These are phyloP conservation scores for Apotomis betuletana DNA, from an alignment of 2,888 invertebrate genomes.

Conservation along the genomic window DNA sequence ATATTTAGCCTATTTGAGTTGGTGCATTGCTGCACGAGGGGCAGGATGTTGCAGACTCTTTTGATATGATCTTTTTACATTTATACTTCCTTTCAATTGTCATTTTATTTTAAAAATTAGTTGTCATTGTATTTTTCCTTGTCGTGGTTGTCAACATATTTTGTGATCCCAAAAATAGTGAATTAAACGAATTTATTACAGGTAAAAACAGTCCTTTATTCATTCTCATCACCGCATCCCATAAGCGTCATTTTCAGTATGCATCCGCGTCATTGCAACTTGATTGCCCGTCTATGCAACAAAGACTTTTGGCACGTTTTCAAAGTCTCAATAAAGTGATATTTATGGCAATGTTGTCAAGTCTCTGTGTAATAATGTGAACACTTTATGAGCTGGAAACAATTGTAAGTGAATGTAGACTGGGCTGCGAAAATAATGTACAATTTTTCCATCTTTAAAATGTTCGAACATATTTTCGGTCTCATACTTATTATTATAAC, in stretches of 20 bases:
- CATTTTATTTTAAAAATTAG: no score
- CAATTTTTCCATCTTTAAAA: not conserved
- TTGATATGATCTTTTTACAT: no score
- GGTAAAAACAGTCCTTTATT: no score
- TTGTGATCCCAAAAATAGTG: no score
- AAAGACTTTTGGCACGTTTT: slow-evolving; percentile 2
- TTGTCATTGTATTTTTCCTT: no score
- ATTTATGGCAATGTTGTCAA: not conserved
- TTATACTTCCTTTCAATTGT: no score
- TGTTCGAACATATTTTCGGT: no score
- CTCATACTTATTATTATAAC: no score
- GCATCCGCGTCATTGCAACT: slow-evolving; percentile 5
- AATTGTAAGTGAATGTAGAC: not conserved
- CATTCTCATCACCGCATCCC: no score
- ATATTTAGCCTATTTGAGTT: not conserved
- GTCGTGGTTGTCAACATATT: no score
- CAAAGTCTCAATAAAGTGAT: not conserved
- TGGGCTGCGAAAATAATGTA: not conserved
- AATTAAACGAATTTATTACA: no score
- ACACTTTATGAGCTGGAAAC: not conserved
- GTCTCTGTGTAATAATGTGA: not conserved
- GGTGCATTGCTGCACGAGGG: slow-evolving; percentile 4
- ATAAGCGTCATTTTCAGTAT: no score
- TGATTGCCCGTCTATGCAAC: not conserved
- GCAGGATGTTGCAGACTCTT: not conserved